phyloP scores from a whole-genome alignment of 2,888 invertebrate genomes.

The Eupsilia transversa region DNA sequence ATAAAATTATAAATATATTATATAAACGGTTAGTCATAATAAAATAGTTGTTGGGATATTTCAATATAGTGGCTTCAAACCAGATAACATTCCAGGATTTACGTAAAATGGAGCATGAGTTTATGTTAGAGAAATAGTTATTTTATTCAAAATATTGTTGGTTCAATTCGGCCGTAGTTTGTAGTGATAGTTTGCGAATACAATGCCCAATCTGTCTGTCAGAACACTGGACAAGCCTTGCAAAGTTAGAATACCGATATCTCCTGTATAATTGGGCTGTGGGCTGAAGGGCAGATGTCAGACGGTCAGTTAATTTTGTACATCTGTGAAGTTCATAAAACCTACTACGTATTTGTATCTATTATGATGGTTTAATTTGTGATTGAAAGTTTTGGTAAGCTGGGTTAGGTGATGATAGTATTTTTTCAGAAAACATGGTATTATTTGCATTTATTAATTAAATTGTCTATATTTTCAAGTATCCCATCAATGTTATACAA shows the following conservation, averaged over 20 bases:
- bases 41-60: not conserved
- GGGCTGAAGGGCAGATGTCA: not conserved
- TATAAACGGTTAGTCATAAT: not conserved
- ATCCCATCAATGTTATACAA: too few relatives aligned
- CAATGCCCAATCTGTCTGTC: conserved; percentile 14
- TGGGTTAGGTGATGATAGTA: not conserved
- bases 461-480: not conserved
- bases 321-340: not conserved
- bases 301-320: not conserved
- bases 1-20: not conserved
- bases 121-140: conserved; percentile 26
- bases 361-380: not conserved
- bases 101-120: not conserved
- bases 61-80: not conserved
- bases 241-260: conserved; percentile 20
- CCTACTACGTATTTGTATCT: not conserved
- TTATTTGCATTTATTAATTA: too few relatives aligned
- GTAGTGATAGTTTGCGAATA: conserved; percentile 24
- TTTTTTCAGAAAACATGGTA: not conserved
- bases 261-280: conserved; percentile 29
- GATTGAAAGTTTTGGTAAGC: not conserved
- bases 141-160: conserved; percentile 40
- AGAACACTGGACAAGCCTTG: conserved; percentile 10
- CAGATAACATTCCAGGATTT: conserved; percentile 6
- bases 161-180: conserved; percentile 22